Evolutionary conservation across 2,797 vertebrate species (phyloP), one percentile per base, ranked within the genome.

Genomic region (Emydoidea blandingii): DNA sequence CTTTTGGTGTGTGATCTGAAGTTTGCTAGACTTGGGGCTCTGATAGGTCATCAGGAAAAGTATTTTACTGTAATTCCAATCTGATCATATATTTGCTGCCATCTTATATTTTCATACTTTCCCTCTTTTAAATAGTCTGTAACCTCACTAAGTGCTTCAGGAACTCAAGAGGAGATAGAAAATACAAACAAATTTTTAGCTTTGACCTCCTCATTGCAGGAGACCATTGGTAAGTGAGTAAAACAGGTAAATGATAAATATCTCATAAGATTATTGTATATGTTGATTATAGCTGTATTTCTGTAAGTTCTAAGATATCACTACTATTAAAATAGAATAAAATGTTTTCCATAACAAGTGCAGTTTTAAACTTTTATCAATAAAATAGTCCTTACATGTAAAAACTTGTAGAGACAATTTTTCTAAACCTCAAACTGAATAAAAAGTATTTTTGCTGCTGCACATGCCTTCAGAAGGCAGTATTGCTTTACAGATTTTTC

Each of bases 151-250:
- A 96, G 95, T 81, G 93, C 86, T 82, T 96, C 94, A 83, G 98
- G 98, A 98, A 98, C 95, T 96, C 95, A 94, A 0, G 98, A 98
- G 19, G 99, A 99, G 96, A 96, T 97, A 91, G 98, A 98, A 96
- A 99, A 99, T 97, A 99, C 99, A 82, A 98, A 97, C 74, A 95
- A 92, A 72, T 99, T 99, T 98, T 97, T 99, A 92, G 96, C 98
- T 96, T 97, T 99, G 96, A 98, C 98, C 59, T 96, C 98, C 37
- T 79, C 79, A 0, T 94, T 96, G 83, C 96, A 95, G 79, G 90
- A 92, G 88, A 85, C 78, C 92, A 11, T 52, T 93, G 96, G 98
- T 98, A 92, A 98, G 98, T 97, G 80, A 91, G 79, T 91, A 83
- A 88, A 37, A 85, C 27, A 89, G 76, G 49, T 21, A 83, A 89